Base-by-base conservation (phyloP, 2,113 vertebrate species). In the Trachemys scripta region DNA sequence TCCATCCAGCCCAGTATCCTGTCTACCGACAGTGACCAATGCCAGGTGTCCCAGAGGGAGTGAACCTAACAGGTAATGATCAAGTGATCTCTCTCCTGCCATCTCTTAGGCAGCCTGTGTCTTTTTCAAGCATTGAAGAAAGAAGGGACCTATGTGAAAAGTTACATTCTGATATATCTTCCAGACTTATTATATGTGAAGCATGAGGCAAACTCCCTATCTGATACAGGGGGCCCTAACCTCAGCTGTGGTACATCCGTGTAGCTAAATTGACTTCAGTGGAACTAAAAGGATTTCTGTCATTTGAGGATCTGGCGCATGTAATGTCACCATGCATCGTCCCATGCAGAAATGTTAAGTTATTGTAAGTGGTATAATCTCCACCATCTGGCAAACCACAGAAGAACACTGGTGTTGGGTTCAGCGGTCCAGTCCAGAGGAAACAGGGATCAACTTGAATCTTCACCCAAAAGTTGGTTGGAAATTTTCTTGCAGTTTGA, bases 271-370 rank as follows among this genome's bases (percentile, higher is more conserved):
- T 69, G 72, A 17, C 24, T 50, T 16, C 47, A 6, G 65, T 86
- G 53, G 31, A 88, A 42, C 42, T 13, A 78, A 45, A 11, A 45
- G 7, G 42, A 25, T 25, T 84, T 49, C n/a, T 59, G 5, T 20
- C 6, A 10, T 53, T 25, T 49, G 76, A 79, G 86, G 19, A 57
- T 25, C 50, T 85, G 47, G 56, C 49, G 50, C 45, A 82, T 91
- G 90, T 83, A 50, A 54, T 3, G 0, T 31, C 82, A 51, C 2
- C 53, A 53, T 35, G 47, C 78, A 1, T 4, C 42, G 31, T 31
- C 72, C 35, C 25, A 57, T 7, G 51, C 5, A 49, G 3, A 81
- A 65, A 84, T 24, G 5, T 85, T 53, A 7, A 0, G 0, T 47
- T 91, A 62, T n/a, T 87, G 75, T n/a, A 29, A 86, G 6, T 72